Base-by-base conservation (phyloP, 2,113 vertebrate species). In the Pseudopipra pipra region DNA sequence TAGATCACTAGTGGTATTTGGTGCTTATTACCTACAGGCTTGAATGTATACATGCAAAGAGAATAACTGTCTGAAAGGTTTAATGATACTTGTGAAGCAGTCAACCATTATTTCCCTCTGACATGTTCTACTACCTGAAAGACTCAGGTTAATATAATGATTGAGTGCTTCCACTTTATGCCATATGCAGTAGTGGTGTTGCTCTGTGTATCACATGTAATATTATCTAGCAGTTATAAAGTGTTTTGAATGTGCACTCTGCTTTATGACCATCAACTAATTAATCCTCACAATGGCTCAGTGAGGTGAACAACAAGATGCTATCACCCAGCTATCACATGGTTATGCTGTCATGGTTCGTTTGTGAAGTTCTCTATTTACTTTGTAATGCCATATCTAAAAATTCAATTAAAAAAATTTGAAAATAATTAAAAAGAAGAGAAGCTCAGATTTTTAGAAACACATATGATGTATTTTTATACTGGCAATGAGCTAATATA, bases 101-200 rank as follows among this genome's bases (percentile, higher is more conserved):
- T 93, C 95, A 97, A 94, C 85, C 95, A 77, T 96, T 94, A 96
- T 97, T 97, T 96, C 67, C 86, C 68, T 92, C 82, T 93, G 93
- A 94, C 96, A 95, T 43, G 47, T 92, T 95, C 93, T 88, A 77
- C 90, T 96, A 92, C 82, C 92, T 93, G 92, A 91, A 97, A 96
- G 93, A 93, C 90, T 96, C 65, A 74, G 90, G 94, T 96, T 96
- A 96, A 94, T 96, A 80, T 83, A 90, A 96, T 95, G 93, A 95
- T 88, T 93, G 90, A 96, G 39, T 91, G 85, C 79, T 97, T 93
- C 90, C 72, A 95, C 88, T 95, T 96, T 88, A 59, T 94, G 65
- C 93, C 82, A 52, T 88, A 84, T 78, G 90, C 85, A 78, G 61
- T 77, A 63, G 55, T 94, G 92, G 47, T 85, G 74, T 86, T 91